Base-by-base conservation (phyloP, 1,140 invertebrate species). In the Holcopasites calliopsidis region DNA sequence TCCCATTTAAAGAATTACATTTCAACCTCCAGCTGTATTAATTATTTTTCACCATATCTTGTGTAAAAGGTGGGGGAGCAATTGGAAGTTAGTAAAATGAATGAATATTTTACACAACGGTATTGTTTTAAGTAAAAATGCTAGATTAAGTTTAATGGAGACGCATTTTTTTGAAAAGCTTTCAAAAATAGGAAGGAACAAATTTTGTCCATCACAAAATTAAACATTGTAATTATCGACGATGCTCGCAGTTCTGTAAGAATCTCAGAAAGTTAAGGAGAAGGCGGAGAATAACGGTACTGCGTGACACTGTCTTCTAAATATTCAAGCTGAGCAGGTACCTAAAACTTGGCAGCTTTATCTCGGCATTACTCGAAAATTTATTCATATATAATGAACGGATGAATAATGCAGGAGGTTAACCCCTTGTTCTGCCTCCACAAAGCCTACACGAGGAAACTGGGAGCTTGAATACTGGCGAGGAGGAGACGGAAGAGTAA, bases 311-410 rank as follows among this genome's bases (percentile, higher is more conserved):
- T 87, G 87, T 86, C 88, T 87, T 82, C 90, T 91, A 89, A 91
- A 91, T 91, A 91, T 91, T 91, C 88, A 91, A 85, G 87, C 69
- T 88, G 73, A 74, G 77, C 86, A 85, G 87, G 86, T 87, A 88
- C 86, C 89, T 88, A 91, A 92, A 92, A 92, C 90, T 91, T 91
- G 91, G 91, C 90, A 90, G 91, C 91, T 91, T 92, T 91, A 92
- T 91, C 90, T 91, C 88, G 89, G 88, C 90, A 91, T 91, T 91
- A 89, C 91, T 92, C 89, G 90, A 91, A 92, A 91, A 92, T 91
- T 91, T 92, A 92, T 92, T 92, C 91, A 92, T 92, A 91, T 91
- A 91, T 91, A 91, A 91, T 92, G 90, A 92, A 90, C 86, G 73
- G 40, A 49, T 92, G 87, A 91, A 92, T 92, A 90, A 92, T 91